Evolutionary conservation across 1,140 invertebrate genomes (phyloP), one percentile per base, ranked within the genome.

Genomic region (Eupeodes corollae): DNA sequence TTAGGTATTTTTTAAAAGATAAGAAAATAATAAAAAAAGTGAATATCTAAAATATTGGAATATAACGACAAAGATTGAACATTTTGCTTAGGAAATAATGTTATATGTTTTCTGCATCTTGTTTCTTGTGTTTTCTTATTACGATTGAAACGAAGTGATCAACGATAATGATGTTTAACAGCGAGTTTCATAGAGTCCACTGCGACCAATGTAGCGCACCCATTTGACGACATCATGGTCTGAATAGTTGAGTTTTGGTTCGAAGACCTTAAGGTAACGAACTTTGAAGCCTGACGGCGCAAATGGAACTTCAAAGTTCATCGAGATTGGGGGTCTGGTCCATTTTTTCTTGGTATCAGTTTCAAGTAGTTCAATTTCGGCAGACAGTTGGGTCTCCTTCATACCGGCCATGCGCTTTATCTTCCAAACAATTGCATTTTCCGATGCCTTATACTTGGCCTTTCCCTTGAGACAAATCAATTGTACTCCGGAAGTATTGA

Each of bases 171-270:
- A 26, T 3, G 45, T 46, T 56, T 83, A 98, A 76, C 97, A 99
- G 74, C 97, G 77, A 18, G 97, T 99, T 77, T 99, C 97, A 68
- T 99, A 99, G 8, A 99, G 79, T 44, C 97, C 97, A 71, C 92
- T 98, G 56, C 93, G 82, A 13, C 97, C 97, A 63, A 99, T 99
- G 72, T 99, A 99, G 38, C 97, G 80, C 18, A 99, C 97, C 97
- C 97, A 99, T 84, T 99, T 99, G 62, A 99, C 98, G 52, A 99
- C 97, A 72, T 99, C 97, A 58, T 99, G 95, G 69, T 99, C 97
- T 26, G 94, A 98, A 71, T 99, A 99, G 75, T 99, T 99, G 46
- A 99, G 75, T 70, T 99, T 99, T 1, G 95, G 89, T 70, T 99
- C 97, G 59, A 99, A 99, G 38, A 99, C 97, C 73, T 99, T 99